Percentiles rank a stretch among this genome's conserved stretches.
phyloP scores from a whole-genome alignment of 2,797 vertebrate species.

The Cottoperca gobio region DNA sequence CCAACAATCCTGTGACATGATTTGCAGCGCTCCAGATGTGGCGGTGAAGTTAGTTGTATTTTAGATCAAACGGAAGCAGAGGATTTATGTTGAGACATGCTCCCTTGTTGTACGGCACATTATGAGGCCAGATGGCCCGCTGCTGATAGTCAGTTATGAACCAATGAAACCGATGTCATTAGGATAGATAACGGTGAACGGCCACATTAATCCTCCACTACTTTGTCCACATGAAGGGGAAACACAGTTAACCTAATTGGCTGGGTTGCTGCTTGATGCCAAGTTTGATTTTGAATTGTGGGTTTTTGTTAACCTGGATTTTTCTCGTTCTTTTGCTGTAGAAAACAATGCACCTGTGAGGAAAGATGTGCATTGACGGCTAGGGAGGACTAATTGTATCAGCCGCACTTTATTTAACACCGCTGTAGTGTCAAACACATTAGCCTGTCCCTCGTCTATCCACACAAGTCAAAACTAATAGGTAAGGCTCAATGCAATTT shows the following conservation, averaged over 20 bases:
- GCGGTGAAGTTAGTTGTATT: conserved; percentile 33
- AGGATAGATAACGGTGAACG: conserved; percentile 60
- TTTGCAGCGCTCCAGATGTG: conserved; percentile 48
- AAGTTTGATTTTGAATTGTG: conserved; percentile 4
- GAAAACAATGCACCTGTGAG: conserved; percentile 1
- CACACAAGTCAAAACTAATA: conserved; percentile 29
- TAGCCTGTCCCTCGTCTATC: conserved; percentile 27
- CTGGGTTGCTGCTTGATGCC: conserved; percentile 18
- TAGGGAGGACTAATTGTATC: background rate
- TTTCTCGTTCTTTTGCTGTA: background rate
- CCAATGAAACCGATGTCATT: conserved; percentile 43
- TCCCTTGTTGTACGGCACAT: conserved; percentile 46
- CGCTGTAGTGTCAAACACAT: conserved; percentile 26
- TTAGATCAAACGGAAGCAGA: conserved; percentile 34
- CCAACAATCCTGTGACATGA: background rate
- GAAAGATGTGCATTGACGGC: background rate
- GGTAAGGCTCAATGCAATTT: conserved; percentile 34
- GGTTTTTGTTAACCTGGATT: conserved; percentile 1
- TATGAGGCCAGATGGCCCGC: conserved; percentile 65
- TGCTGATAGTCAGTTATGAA: conserved; percentile 55
- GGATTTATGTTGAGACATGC: conserved; percentile 49
- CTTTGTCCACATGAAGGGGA: conserved; percentile 41
- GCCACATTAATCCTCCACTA: conserved; percentile 60
- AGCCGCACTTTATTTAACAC: conserved; percentile 8
- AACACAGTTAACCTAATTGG: conserved; percentile 38